phyloP scores from a whole-genome alignment of 2,113 vertebrate genomes.

The Morphnarchus princeps region DNA sequence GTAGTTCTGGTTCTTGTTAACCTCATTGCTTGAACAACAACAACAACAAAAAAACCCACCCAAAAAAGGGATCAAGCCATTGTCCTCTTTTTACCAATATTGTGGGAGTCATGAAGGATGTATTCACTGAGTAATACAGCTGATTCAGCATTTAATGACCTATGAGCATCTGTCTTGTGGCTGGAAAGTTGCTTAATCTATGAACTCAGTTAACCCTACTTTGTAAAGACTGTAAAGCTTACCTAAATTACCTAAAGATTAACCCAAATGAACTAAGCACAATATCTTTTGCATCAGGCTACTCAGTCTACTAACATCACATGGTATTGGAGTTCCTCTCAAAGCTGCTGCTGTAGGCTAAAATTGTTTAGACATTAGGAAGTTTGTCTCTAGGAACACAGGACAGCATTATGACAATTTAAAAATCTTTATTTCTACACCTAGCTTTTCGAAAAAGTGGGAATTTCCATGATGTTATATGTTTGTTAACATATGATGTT shows the following conservation, averaged over 20 bases:
- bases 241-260: neutral
- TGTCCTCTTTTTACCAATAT: neutral
- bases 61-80: neutral
- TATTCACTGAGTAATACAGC: neutral
- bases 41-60: neutral
- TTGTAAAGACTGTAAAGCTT: neutral
- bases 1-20: neutral
- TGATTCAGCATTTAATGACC: neutral
- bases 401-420: neutral
- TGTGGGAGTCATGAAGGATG: neutral
- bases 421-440: neutral
- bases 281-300: neutral
- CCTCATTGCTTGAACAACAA: neutral
- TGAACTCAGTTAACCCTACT: neutral
- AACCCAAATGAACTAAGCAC: neutral
- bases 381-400: neutral
- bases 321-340: neutral
- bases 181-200: neutral
- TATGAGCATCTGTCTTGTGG: neutral
- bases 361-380: neutral
- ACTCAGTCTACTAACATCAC: neutral
- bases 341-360: neutral
- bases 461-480: neutral
- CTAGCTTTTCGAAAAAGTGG: neutral
- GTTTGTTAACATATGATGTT: neutral